Evolutionary conservation across 2,888 invertebrate species (phyloP).

Genomic region (Paralinhomoeus sp.): DNA sequence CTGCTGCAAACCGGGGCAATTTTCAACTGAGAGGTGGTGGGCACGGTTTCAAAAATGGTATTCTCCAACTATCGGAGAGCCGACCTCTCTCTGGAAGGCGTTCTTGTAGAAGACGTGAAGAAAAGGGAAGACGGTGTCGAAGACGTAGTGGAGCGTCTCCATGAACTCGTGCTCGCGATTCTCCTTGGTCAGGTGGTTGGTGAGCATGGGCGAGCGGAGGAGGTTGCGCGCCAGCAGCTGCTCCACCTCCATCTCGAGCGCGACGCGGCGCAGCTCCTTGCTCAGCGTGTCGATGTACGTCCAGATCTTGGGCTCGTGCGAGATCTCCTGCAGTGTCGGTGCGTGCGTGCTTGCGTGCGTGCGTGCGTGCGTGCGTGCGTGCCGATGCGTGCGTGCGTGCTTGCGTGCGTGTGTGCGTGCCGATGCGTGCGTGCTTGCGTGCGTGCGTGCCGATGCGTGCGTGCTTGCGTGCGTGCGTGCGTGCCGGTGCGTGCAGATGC

Average conservation of each 20-base stretch:
- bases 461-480: too few relatives aligned
- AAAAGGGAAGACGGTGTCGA: neutral
- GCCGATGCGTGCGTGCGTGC: too few relatives aligned
- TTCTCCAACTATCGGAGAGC: too few relatives aligned
- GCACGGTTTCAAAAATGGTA: too few relatives aligned
- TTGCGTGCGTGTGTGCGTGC: too few relatives aligned
- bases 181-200: neutral
- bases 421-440: too few relatives aligned
- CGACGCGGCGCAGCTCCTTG: neutral
- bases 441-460: too few relatives aligned
- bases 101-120: neutral
- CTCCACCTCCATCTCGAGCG: neutral
- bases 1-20: too few relatives aligned
- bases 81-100: neutral
- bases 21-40: too few relatives aligned
- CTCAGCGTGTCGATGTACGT: slow-evolving; percentile 1
- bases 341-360: too few relatives aligned
- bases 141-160: slow-evolving; percentile 1
- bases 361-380: too few relatives aligned
- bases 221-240: neutral
- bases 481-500: too few relatives aligned
- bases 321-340: slow-evolving; percentile 7
- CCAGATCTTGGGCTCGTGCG: slow-evolving; percentile 2
- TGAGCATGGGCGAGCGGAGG: neutral
- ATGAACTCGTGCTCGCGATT: neutral